These are phyloP conservation scores for Piscicola geometra DNA, from an alignment of 2,888 invertebrate genomes.

Conservation along the genomic window DNA sequence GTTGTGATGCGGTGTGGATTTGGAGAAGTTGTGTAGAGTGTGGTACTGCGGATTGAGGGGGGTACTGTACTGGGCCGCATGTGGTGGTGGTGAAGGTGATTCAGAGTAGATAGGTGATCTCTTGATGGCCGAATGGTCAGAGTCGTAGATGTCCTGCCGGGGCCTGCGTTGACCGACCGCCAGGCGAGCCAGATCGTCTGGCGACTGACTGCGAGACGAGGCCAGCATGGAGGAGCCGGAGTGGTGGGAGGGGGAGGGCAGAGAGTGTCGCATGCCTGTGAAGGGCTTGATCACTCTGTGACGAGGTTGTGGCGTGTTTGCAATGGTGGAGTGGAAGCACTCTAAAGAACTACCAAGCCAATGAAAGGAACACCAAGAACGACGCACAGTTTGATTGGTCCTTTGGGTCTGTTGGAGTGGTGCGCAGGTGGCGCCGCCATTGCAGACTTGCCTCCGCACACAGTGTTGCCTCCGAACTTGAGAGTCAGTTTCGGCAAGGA, in stretches of 20 bases:
- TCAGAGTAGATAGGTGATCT: conserved; percentile 31
- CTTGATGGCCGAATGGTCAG: background rate
- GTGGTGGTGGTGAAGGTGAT: conserved; percentile 32
- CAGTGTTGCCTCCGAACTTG: conserved; percentile 28
- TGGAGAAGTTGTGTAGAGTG: background rate
- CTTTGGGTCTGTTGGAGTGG: conserved; percentile 1
- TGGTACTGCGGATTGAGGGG: background rate
- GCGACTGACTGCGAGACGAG: conserved; percentile 29
- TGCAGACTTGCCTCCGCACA: conserved; percentile 19
- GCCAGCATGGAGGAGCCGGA: conserved; percentile 9
- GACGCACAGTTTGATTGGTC: conserved; percentile 27
- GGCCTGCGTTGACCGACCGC: conserved; percentile 8
- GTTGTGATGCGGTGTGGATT: background rate
- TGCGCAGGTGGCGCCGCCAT: background rate
- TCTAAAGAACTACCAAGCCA: background rate
- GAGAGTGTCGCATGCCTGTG: conserved; percentile 1
- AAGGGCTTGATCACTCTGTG: conserved; percentile 30
- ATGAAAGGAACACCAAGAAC: background rate
- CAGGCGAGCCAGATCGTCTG: conserved; percentile 25
- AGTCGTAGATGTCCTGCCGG: background rate
- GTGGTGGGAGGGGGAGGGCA: background rate
- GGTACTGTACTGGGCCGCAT: background rate
- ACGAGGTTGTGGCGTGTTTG: background rate
- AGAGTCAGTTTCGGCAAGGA: conserved; percentile 30
- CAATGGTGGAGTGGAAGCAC: background rate